phyloP scores from a whole-genome alignment of 1,140 invertebrate species.

The Calliphora vicina region DNA sequence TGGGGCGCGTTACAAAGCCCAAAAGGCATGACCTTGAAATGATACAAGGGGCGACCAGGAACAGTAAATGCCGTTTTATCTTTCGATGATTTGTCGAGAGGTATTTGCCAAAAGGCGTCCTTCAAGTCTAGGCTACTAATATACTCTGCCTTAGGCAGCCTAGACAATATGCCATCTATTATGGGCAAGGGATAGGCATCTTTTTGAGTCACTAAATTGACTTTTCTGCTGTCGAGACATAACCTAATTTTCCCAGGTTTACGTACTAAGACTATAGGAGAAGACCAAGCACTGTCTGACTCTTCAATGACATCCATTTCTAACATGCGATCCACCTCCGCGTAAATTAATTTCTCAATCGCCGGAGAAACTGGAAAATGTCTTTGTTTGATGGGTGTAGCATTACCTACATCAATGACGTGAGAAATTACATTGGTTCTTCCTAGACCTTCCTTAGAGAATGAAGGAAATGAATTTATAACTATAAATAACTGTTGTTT shows the following conservation, averaged over 20 bases:
- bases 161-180: background rate
- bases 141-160: background rate
- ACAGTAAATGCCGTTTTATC: background rate
- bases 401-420: background rate
- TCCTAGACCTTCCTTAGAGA: too few relatives aligned
- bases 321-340: background rate
- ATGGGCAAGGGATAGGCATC: background rate
- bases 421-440: too few relatives aligned
- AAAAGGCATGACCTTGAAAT: constrained; percentile 27
- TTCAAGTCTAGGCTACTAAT: background rate
- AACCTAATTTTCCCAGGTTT: background rate
- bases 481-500: too few relatives aligned
- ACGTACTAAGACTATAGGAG: background rate
- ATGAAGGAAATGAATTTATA: too few relatives aligned
- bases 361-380: background rate
- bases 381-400: background rate
- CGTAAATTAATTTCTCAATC: background rate
- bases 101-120: constrained; percentile 8
- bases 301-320: background rate
- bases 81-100: background rate
- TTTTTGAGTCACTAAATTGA: background rate
- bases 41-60: background rate
- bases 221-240: too few relatives aligned
- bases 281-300: background rate
- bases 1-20: constrained; percentile 36